Base-by-base conservation (phyloP, 2,113 vertebrate genomes). In the Lucifuga dentata region DNA sequence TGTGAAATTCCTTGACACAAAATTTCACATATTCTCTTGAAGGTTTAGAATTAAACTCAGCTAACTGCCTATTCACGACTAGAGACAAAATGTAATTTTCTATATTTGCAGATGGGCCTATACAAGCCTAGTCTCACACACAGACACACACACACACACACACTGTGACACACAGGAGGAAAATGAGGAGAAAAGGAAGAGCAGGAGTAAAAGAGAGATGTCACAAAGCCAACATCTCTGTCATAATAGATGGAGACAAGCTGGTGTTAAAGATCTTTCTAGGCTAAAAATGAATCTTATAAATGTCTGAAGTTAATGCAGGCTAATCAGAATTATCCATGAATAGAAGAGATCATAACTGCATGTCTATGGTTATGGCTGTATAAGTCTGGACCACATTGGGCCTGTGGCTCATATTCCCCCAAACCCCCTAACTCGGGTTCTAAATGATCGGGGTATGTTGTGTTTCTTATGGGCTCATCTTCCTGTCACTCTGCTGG, bases 341-440 rank as follows among this genome's bases (percentile, higher is more conserved):
- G 73, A 69, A 49, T 80, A 71, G 62, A 59, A 41, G 51, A 38
- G 46, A 21, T 66, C 19, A 73, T 73, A 75, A 77, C 66, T 58
- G 63, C 66, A 65, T 61, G 20, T 5, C 64, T 41, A 59, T 78
- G 73, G 70, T 84, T 65, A 85, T 80, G 51, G 56, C 50, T 68
- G 8, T 56, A 72, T 50, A 41, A 61, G 45, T 53, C 59, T 81
- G 58, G 81, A 66, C 58, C 81, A 77, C 69, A 70, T 39, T 63
- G 68, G 84, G 78, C 84, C 80, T 90, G 45, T 55, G 67, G 81
- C 59, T 88, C 76, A 68, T 36, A 84, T 88, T 78, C 41, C 33
- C 36, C 16, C 16, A 49, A 69, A 68, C 46, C 52, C 58, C 46
- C 32, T 72, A 85, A 76, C 63, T 52, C 17, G 8, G 59, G 77